Percentiles rank a stretch among this genome's conserved stretches.
phyloP scores from a whole-genome alignment of 92 coral and sea anemone species.

The Epizoanthus ramosus region DNA sequence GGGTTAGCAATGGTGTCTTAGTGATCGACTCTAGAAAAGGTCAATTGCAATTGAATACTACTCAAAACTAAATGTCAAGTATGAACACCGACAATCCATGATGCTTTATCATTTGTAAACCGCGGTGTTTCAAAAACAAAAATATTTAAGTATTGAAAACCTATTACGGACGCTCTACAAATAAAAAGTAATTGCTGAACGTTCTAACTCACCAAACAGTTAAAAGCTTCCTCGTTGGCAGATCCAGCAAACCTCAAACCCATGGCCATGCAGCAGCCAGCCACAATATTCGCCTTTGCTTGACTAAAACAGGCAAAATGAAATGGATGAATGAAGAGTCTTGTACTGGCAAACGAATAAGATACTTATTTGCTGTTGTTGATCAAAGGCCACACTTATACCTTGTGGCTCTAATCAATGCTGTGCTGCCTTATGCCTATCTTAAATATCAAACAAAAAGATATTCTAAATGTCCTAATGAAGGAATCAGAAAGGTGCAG shows the following conservation, averaged over 20 bases:
- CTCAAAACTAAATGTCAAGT: too few relatives aligned
- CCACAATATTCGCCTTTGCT: slow-evolving; percentile 91
- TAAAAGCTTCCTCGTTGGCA: slow-evolving; percentile 89
- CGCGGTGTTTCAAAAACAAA: too few relatives aligned
- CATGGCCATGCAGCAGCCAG: slow-evolving; percentile 98
- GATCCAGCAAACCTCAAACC: slow-evolving; percentile 97
- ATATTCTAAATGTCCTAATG: too few relatives aligned
- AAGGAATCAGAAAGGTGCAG: too few relatives aligned
- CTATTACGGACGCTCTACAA: too few relatives aligned
- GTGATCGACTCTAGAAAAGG: not conserved
- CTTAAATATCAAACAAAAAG: too few relatives aligned
- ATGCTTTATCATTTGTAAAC: too few relatives aligned
- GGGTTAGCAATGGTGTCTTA: not conserved
- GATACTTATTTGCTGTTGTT: not conserved
- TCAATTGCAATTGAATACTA: too few relatives aligned
- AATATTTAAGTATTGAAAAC: too few relatives aligned
- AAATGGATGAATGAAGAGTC: not conserved
- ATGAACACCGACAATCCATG: not conserved
- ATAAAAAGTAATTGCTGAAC: not conserved
- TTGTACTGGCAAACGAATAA: not conserved
- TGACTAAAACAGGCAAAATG: slow-evolving; percentile 59
- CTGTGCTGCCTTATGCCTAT: too few relatives aligned
- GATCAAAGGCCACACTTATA: too few relatives aligned
- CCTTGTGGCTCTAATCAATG: too few relatives aligned
- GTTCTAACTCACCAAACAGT: slow-evolving; percentile 67